Evolutionary conservation across 2,797 vertebrate species (phyloP), one percentile per base, ranked within the genome.

Genomic region (Malurus leucopterus): DNA sequence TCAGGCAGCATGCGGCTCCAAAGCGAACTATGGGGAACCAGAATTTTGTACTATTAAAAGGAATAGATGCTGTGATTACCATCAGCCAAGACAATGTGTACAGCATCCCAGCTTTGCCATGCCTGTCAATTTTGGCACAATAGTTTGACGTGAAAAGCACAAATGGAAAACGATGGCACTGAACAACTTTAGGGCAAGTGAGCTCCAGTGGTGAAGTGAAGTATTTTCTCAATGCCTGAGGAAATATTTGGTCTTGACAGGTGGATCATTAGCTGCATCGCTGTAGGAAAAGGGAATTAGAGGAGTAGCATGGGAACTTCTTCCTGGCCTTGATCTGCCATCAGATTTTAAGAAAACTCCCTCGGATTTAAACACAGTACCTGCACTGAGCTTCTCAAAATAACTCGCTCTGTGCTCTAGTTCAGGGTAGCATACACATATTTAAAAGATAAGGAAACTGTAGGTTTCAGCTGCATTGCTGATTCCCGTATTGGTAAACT

Each of bases 51-150:
- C 50, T 81, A 86, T 87, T 79, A 51, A 89, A 51, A 90, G 26
- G n/a, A 86, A 81, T 18, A 54, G 69, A 72, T 62, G 62, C 84
- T 92, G 67, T 70, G 85, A 89, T 57, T 75, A 32, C 77, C 72
- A 80, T 58, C 61, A 81, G 29, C 46, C 77, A 84, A 70, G 70
- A 69, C 41, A 92, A 87, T 44, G 57, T 67, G 68, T 86, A 75
- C 49, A 81, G 59, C 1, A 3, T 74, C 49, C 62, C 51, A 55
- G 67, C 67, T 87, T 80, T 78, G 73, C 75, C 87, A 78, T 62
- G 76, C 36, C 76, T 91, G 80, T 81, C 70, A 91, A 49, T 78
- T 93, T 81, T 88, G 84, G 43, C 82, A 90, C 51, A 89, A 69
- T 27, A 69, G 32, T 68, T 91, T 50, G 57, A 92, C 26, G 17